phyloP scores from a whole-genome alignment of 2,888 invertebrate species.

The Acanthosepion lycidas region DNA sequence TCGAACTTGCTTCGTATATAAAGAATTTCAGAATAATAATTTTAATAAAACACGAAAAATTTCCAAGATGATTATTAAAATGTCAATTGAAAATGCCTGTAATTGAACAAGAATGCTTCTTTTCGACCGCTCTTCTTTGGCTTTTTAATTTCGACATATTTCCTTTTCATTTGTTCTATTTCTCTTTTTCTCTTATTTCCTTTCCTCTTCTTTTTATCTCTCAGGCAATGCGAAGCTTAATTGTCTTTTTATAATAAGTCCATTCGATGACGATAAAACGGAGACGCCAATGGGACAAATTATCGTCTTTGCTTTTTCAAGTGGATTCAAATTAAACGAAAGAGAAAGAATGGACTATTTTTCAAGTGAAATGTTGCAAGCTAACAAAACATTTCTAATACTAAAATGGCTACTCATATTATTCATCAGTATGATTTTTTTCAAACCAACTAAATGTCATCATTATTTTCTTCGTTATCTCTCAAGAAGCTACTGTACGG shows the following conservation, averaged over 20 bases:
- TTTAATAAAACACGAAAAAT: neutral
- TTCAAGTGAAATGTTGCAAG: neutral
- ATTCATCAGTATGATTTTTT: neutral
- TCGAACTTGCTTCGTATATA: neutral
- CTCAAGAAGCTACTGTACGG: neutral
- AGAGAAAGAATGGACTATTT: neutral
- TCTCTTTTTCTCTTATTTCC: neutral
- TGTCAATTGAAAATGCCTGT: neutral
- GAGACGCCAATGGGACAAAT: neutral
- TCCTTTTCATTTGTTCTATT: neutral
- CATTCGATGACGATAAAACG: neutral
- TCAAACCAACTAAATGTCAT: neutral
- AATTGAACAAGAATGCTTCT: neutral
- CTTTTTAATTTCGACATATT: neutral
- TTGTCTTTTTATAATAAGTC: neutral
- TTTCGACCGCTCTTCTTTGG: neutral
- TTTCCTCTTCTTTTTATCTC: neutral
- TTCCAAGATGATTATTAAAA: neutral
- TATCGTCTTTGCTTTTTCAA: neutral
- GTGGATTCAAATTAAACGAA: neutral
- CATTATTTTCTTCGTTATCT: neutral
- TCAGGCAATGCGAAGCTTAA: neutral
- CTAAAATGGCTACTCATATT: neutral
- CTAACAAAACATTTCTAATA: neutral
- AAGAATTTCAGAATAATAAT: neutral